Evolutionary conservation across 30 jellyfish, hydroid and myxozoan species (phyloP), one percentile per base, ranked within the genome.

Genomic region (Aurelia coerulea): DNA sequence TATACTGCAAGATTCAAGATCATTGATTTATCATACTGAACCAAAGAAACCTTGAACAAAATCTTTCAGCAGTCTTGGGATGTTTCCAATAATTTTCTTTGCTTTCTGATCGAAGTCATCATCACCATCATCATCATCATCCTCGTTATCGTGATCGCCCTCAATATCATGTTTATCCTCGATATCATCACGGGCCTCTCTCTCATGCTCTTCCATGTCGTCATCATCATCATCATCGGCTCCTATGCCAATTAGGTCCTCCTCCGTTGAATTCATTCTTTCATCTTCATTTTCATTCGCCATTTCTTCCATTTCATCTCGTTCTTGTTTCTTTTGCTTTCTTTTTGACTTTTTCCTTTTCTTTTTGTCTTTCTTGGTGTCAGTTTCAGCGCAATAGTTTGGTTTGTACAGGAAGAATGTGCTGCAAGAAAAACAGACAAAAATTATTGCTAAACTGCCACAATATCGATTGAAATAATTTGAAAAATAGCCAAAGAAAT

Each of bases 371-470:
- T 60, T 60, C 0, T 41, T 49, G 29, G 46, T 11, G 16, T 73
- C 34, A 17, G 53, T 29, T 34, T 75, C 62, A 2, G 29, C 73
- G 58, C 85, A 75, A 49, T 37, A 10, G 18, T 75, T 46, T 15
- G 59, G 59, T 41, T 75, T 75, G 59, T 75, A 75, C 23, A 75
- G 16, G 74, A 75, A 75, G 85, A 49, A 75, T 18, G 85, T 52
- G 14, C 85, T 75, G 59, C 13, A 56, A 73, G 49, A 29, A 51
- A 41, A 23, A 0, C 9, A 23, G n/a, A 42, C 17, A 0, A 19
- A 1, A 13, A 18, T 65, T 65, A 62, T 62, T 62, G 72, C 13
- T 6, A 29, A 62, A 62, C 72, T n/a, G 32, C 35, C 0, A 29
- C 13, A 29, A 18, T 62, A 18, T n/a, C 5, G 35, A 12, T n/a